Conservation (phyloP, 2,113 vertebrate genomes). For the Gambusia affinis region DNA sequence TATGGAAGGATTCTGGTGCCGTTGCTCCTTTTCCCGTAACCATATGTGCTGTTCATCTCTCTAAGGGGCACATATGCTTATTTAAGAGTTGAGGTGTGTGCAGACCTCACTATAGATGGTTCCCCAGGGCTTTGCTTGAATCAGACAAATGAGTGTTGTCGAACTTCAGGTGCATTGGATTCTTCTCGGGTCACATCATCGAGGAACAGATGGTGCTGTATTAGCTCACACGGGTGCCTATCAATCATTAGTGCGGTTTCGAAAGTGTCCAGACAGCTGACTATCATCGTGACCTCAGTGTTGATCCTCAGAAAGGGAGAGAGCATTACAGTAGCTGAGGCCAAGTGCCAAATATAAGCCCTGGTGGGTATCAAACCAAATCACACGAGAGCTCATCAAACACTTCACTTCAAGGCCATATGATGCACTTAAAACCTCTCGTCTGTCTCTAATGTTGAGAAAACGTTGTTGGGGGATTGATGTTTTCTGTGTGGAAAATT, state of each 20-base stretch:
- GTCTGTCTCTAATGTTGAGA: background rate
- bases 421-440: background rate
- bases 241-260: constrained; percentile 12
- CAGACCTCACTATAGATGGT: constrained; percentile 10
- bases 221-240: background rate
- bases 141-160: constrained; percentile 2
- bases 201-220: constrained; percentile 28
- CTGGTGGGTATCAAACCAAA: background rate
- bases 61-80: constrained; percentile 16
- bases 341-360: background rate
- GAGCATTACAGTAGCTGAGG: background rate
- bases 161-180: constrained; percentile 35
- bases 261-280: background rate
- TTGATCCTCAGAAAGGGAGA: background rate
- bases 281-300: background rate
- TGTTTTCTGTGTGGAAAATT: background rate
- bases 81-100: constrained; percentile 8
- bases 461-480: background rate
- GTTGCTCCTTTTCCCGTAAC: constrained; percentile 8
- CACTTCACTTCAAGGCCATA: background rate
- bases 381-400: background rate
- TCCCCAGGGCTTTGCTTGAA: constrained; percentile 17
- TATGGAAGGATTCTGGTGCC: constrained; percentile 9
- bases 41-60: constrained; percentile 44
- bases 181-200: constrained; percentile 28